These are phyloP conservation scores for Seriola aureovittata DNA, from an alignment of 2,113 vertebrate genomes.

Conservation along the genomic window DNA sequence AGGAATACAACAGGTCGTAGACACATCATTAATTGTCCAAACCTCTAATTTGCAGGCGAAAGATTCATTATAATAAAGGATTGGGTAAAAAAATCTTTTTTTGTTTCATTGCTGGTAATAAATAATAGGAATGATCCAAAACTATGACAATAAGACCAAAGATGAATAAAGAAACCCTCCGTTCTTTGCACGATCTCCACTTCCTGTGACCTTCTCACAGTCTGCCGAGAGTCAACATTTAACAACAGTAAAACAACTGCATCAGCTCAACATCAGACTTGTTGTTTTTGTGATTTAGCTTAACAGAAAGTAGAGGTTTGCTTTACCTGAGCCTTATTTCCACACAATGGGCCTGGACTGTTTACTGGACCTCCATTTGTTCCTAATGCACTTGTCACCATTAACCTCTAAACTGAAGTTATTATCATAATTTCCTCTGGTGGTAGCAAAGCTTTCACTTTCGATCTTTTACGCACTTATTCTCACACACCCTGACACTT, in stretches of 20 bases:
- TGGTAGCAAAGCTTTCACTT: background rate
- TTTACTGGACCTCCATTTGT: constrained; percentile 4
- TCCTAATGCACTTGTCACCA: constrained; percentile 5
- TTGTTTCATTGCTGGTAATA: no score
- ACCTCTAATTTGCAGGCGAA: no score
- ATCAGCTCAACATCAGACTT: background rate
- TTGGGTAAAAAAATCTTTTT: no score
- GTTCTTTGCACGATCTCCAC: background rate
- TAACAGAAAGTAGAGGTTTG: background rate
- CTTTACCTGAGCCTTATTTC: background rate
- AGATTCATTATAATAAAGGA: no score
- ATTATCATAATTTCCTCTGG: constrained; percentile 6
- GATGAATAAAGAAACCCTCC: no score
- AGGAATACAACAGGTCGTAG: no score
- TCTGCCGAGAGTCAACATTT: background rate
- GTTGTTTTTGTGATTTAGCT: background rate
- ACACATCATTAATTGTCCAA: no score
- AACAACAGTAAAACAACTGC: background rate
- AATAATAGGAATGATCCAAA: background rate
- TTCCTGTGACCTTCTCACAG: background rate
- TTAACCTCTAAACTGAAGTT: background rate
- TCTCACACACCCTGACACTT: background rate
- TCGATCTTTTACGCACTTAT: background rate
- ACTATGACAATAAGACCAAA: background rate
- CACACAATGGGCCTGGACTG: background rate